Evolutionary conservation across 2,888 invertebrate genomes (phyloP).

Genomic region (Ophioninae sp.): DNA sequence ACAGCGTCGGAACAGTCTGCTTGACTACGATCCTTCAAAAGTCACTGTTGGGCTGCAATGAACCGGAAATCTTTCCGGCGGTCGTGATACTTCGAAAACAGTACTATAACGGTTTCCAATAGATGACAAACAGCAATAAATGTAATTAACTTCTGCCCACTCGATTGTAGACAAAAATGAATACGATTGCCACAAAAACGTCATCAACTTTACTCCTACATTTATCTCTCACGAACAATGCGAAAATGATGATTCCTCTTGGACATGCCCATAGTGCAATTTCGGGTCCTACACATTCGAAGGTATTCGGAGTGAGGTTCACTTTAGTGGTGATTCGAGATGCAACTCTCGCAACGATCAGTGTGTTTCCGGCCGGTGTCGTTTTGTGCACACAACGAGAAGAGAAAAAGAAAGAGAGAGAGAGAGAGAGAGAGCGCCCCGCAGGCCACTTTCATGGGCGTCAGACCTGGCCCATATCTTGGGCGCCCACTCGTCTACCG

Average conservation of each 20-base stretch:
- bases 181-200: neutral
- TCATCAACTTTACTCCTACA: neutral
- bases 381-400: conserved; percentile 34
- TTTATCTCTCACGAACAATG: neutral
- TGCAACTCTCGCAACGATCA: conserved; percentile 41
- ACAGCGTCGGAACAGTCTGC: neutral
- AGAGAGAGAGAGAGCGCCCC: conserved; percentile 7
- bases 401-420: neutral
- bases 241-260: neutral
- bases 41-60: neutral
- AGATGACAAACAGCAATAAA: too few relatives aligned
- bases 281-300: conserved; percentile 4
- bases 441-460: conserved; percentile 65
- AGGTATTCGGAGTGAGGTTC: conserved; percentile 17
- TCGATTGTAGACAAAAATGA: neutral
- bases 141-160: too few relatives aligned
- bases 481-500: conserved; percentile 74
- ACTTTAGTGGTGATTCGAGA: conserved; percentile 16
- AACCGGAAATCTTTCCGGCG: neutral
- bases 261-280: neutral
- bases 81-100: too few relatives aligned
- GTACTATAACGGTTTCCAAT: too few relatives aligned
- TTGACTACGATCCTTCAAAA: neutral
- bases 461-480: conserved; percentile 77
- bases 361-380: conserved; percentile 59